Evolutionary conservation across 2,797 vertebrate genomes (phyloP), one percentile per base, ranked within the genome.

Genomic region (Falco novaeseelandiae): DNA sequence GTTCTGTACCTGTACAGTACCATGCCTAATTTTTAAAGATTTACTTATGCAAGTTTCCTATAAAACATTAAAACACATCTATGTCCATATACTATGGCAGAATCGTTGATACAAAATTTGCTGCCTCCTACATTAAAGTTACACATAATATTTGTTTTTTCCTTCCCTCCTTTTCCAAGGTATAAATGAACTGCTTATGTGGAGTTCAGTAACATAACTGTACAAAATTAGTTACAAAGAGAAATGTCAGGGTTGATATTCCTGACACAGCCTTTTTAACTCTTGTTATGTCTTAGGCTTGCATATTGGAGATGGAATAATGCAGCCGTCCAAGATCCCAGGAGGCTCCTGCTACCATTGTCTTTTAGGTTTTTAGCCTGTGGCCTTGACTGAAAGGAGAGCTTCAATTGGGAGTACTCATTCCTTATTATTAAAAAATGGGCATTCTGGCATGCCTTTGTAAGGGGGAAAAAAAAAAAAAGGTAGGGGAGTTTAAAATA

Each of bases 161-260:
- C 62, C 29, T 92, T 80, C 26, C 13, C 18, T 84, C 38, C 20
- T 90, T 94, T 95, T 93, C 85, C 83, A 81, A 94, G 63, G 71
- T 90, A 82, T 91, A 96, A 96, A 95, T 78, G 93, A 88, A 70
- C 65, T 59, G 89, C 70, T 95, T 95, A 86, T 55, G 71, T 90
- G 63, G 86, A 94, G 80, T 93, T 97, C 94, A 74, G 88, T 82
- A 94, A 83, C 81, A 34, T 96, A 96, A 97, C 90, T 76, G 92
- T 87, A 94, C 89, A 91, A 97, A 97, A 97, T 96, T 96, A 97
- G 94, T 95, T 96, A 96, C 95, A 97, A 97, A 97, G 93, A 93
- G 89, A 96, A 97, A 92, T 97, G 97, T 97, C 96, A 96, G 93
- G 86, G 93, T 42, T 91, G 93, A 97, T 97, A 90, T 97, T 96